Conservation (phyloP, 2,888 invertebrate genomes). For the Drosophila algonquin region DNA sequence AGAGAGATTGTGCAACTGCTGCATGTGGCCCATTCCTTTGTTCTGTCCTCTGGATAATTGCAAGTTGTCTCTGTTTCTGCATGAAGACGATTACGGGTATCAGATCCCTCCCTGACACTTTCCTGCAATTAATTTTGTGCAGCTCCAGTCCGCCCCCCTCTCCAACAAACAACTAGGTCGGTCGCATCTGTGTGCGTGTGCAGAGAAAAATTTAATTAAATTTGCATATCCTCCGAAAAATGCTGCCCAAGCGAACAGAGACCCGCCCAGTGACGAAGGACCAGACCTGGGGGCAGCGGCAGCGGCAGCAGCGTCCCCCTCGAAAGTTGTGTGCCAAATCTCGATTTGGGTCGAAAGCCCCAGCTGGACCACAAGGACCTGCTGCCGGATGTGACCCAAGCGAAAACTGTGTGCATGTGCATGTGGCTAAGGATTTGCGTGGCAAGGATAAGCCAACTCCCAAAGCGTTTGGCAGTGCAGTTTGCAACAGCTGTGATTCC, state of each 20-base stretch:
- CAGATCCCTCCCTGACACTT: not conserved
- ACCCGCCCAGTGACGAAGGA: not conserved
- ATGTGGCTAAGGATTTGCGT: conserved; percentile 2
- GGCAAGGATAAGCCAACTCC: conserved; percentile 1
- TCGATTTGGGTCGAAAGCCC: conserved; percentile 42
- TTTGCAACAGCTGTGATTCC: conserved; percentile 58
- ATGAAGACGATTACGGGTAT: conserved; percentile 10
- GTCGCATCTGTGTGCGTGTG: conserved; percentile 26
- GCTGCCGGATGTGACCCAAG: conserved; percentile 30
- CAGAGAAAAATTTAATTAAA: conserved; percentile 51
- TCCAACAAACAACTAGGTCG: conserved; percentile 7
- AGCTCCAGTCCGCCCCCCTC: conserved; percentile 7
- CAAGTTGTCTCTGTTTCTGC: conserved; percentile 28
- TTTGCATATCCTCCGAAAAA: conserved; percentile 43
- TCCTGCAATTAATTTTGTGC: conserved; percentile 41
- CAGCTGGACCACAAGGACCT: not conserved
- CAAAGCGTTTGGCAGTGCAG: conserved; percentile 44
- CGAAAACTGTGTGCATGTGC: conserved; percentile 1
- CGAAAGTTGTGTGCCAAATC: conserved; percentile 43
- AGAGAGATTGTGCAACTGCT: conserved; percentile 1
- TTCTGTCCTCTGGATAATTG: conserved; percentile 30
- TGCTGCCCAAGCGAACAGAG: conserved; percentile 33
- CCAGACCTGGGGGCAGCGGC: no score
- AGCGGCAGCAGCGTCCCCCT: not conserved
- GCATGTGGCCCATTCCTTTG: conserved; percentile 8